Evolutionary conservation across 1,140 invertebrate genomes (phyloP), one percentile per base, ranked within the genome.

Genomic region (Saccostrea glomerata): DNA sequence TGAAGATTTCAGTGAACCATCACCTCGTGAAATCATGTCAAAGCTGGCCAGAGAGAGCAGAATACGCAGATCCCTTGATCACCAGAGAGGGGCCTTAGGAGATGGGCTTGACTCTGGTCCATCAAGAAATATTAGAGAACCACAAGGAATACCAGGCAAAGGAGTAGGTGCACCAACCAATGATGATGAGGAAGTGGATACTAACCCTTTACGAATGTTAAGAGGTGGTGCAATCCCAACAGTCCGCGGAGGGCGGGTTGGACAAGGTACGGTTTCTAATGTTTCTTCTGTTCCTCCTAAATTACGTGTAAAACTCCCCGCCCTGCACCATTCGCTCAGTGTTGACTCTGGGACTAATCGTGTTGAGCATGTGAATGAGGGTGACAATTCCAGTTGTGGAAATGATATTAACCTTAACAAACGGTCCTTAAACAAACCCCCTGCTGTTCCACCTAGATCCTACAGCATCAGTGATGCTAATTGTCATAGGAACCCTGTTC

Each of bases 181-280:
- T 60, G 92, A 90, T 58, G 91, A 92, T 58, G 93, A 94, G 12
- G 93, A 94, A 54, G 95, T 95, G 15, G 96, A 96, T 86, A 95
- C 95, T 25, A 98, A 97, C 95, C 97, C 97, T 2, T 94, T 98
- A 85, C 94, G 97, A 84, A 97, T 97, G 96, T 95, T 98, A 40
- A 95, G 97, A 60, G 93, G 93, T 63, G 93, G 93, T 54, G 92
- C 93, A 77, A 93, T 94, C 66, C 93, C 93, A n/a, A 77, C 70
- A 30, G 91, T 93, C 11, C 91, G 91, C 63, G 91, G 92, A 66
- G 91, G 92, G 36, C 88, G 92, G 70, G 92, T 91, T 73, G 92
- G 92, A 88, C 91, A 92, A 93, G 93, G 93, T 94, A 93, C 89
- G 88, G 90, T 86, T 90, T 90, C 87, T 84, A 90, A 90, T 87